phyloP scores from a whole-genome alignment of 1,140 invertebrate species.

The Drosophila jambulina region DNA sequence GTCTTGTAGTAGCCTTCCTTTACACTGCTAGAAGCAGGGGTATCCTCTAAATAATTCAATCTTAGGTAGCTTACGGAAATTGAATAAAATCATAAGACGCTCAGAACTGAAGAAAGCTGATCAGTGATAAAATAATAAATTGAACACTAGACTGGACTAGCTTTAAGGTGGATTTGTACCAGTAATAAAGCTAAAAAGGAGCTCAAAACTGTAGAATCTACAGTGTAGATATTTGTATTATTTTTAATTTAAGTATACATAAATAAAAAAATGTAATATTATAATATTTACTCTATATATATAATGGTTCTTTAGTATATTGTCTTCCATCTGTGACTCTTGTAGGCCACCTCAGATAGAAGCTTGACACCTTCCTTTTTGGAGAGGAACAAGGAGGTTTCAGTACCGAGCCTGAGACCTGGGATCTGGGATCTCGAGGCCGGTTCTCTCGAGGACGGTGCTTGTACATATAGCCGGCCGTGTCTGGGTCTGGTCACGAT shows the following conservation, averaged over 20 bases:
- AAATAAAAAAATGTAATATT: fast-evolving
- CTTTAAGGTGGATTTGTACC: background rate
- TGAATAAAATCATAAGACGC: background rate
- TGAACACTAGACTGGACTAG: background rate
- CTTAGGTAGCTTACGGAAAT: background rate
- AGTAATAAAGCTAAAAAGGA: background rate
- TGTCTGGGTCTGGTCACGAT: constrained; percentile 76
- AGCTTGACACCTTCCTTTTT: constrained; percentile 49
- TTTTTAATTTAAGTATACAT: too few relatives aligned
- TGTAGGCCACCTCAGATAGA: constrained; percentile 6
- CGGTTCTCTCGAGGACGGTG: constrained; percentile 31
- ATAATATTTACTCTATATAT: background rate
- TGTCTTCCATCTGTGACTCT: background rate
- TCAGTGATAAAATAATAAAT: background rate
- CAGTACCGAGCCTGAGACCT: constrained; percentile 10
- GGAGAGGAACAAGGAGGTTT: constrained; percentile 11
- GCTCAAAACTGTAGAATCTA: too few relatives aligned
- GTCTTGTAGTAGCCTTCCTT: constrained; percentile 37
- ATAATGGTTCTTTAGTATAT: background rate
- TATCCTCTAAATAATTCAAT: background rate
- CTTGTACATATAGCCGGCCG: constrained; percentile 35
- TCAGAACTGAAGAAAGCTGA: background rate
- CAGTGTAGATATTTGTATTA: too few relatives aligned
- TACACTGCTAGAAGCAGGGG: constrained; percentile 20
- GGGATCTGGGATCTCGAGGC: constrained; percentile 25